Evolutionary conservation across 1,140 invertebrate genomes (phyloP), one percentile per base, ranked within the genome.

Genomic region (Drosophila paulistorum): DNA sequence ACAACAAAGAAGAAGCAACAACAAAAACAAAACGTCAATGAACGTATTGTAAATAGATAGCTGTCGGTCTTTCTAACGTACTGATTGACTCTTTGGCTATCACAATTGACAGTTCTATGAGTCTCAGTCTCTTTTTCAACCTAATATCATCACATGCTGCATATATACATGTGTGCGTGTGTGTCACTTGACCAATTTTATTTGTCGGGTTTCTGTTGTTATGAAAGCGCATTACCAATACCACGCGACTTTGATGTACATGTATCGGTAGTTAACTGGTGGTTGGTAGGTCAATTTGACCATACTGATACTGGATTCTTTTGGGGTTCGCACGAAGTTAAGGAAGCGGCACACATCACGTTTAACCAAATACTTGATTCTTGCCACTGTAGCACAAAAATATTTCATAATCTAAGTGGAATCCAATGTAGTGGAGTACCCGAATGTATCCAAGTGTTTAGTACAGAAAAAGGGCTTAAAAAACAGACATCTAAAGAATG

Each of bases 151-250:
- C 45, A 51, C 45, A 51, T 51, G 45, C n/a, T 6, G 35, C 35
- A 37, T n/a, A 11, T 2, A 14, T 39, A 54, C n/a, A 17, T 59
- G 2, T 45, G 9, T 70, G 13, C 59, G 61, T 67, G 23, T 72
- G 6, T 75, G 73, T 72, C 73, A 75, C 64, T 75, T 75, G 70
- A 76, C 70, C 74, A 75, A 35, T 63, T 68, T 63, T 64, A 54
- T 39, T 26, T 23, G 11, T 60, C 23, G 35, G 35, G 35, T 60
- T 41, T 39, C 17, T 39, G 7, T 58, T 30, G 30, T 35, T 17
- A 37, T 17, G 45, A 66, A 57, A 57, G 23, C 58, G 35, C 58
- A 48, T 30, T 39, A 26, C 13, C 26, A 30, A 63, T 63, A 26
- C 41, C 7, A 39, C 10, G 45, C 20, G 11, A 51, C 45, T 51